Percentiles rank a stretch among this genome's conserved stretches.
Conservation (phyloP, 2,113 vertebrate genomes). For the Urocitellus parryii region DNA sequence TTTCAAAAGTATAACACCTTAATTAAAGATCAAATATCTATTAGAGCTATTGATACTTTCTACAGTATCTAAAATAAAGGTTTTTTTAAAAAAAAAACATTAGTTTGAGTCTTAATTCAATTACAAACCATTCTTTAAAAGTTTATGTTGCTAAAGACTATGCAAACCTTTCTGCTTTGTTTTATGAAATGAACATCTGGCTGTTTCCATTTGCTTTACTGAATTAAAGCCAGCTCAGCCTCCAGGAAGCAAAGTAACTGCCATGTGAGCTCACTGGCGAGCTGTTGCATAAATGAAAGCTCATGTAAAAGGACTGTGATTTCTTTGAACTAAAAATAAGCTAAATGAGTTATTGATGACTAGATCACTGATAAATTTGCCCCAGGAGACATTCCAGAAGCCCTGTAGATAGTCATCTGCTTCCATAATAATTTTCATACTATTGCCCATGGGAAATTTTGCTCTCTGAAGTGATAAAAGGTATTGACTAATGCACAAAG, state of each 20-base stretch:
- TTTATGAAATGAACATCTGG: conserved; percentile 42
- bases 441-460: not conserved
- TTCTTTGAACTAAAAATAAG: conserved; percentile 80
- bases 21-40: not conserved
- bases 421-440: not conserved
- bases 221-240: conserved; percentile 80
- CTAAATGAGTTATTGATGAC: conserved; percentile 77
- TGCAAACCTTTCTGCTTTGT: conserved; percentile 15
- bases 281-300: conserved; percentile 67
- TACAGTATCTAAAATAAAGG: not conserved
- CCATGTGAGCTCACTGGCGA: conserved; percentile 61
- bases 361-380: conserved; percentile 77
- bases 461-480: conserved; percentile 28
- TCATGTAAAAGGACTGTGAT: conserved; percentile 76
- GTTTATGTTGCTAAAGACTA: conserved; percentile 10
- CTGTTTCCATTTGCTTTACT: conserved; percentile 77
- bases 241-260: conserved; percentile 75
- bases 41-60: not conserved
- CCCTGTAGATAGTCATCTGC: conserved; percentile 16
- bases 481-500: not conserved
- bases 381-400: conserved; percentile 8
- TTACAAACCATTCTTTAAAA: conserved; percentile 40
- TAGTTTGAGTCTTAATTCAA: not conserved
- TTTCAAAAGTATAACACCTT: not conserved
- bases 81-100: not conserved